phyloP scores from a whole-genome alignment of 1,140 invertebrate genomes.

The Venustaconcha ellipsiformis region DNA sequence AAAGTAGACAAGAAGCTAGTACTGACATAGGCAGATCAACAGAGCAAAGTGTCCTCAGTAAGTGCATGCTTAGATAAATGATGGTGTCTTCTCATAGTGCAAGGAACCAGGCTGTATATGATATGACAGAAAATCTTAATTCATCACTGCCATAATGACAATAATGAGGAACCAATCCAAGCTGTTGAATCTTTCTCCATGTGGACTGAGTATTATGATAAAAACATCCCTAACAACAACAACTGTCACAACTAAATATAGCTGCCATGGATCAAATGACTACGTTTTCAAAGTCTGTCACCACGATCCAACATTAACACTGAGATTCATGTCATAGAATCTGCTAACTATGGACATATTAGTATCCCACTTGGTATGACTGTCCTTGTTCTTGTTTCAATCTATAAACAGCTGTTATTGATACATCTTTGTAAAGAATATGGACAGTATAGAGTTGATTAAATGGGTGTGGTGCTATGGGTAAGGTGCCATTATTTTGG shows the following conservation, averaged over 20 bases:
- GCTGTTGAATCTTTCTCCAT: no score
- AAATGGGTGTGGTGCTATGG: constrained; percentile 31
- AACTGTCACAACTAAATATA: constrained; percentile 10
- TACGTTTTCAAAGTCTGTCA: constrained; percentile 34
- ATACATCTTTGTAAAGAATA: constrained; percentile 28
- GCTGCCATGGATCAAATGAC: constrained; percentile 10
- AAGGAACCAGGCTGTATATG: no score
- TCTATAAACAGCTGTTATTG: constrained; percentile 32
- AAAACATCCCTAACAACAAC: constrained; percentile 3
- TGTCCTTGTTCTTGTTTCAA: constrained; percentile 31
- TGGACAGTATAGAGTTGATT: constrained; percentile 31
- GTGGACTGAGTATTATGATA: not conserved
- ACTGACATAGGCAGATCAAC: no score
- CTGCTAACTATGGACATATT: constrained; percentile 23
- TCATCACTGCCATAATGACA: no score
- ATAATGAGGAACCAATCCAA: no score
- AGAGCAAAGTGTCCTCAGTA: no score
- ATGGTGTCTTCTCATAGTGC: no score
- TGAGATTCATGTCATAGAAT: constrained; percentile 7
- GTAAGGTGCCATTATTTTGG: constrained; percentile 36
- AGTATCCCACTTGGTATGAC: constrained; percentile 9
- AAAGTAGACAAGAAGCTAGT: no score
- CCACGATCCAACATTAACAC: constrained; percentile 14
- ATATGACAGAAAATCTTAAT: no score
- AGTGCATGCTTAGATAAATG: no score